Conservation (phyloP, 2,797 vertebrate genomes). For the Melopsittacus undulatus region DNA sequence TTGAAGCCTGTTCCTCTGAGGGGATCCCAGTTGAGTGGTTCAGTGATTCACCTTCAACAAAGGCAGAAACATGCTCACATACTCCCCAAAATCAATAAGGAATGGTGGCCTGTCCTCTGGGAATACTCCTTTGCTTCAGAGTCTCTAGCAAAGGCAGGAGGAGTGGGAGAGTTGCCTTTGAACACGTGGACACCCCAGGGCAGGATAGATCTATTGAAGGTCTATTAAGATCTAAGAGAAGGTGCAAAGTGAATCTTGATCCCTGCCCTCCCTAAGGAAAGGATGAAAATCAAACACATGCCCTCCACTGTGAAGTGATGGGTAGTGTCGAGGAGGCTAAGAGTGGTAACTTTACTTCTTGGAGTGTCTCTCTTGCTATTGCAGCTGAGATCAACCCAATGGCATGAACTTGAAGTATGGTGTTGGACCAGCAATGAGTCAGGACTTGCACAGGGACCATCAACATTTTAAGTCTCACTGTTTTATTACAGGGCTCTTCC, state of each 20-base stretch:
- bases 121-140: constrained; percentile 16
- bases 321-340: rapidly evolving
- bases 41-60: neutral
- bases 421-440: neutral
- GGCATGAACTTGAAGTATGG: neutral
- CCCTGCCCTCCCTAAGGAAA: neutral
- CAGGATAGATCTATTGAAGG: neutral
- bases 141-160: neutral
- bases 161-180: constrained; percentile 13
- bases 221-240: neutral
- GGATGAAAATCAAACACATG: neutral
- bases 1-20: constrained; percentile 10
- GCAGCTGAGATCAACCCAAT: neutral
- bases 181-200: neutral
- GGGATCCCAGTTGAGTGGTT: neutral
- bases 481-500: neutral
- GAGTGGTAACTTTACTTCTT: neutral
- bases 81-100: neutral
- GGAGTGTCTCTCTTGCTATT: neutral
- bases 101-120: constrained; percentile 35
- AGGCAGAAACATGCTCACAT: rapidly evolving
- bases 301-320: neutral
- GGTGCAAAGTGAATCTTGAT: neutral
- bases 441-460: rapidly evolving
- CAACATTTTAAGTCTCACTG: neutral